Base-by-base conservation (phyloP, 2,797 vertebrate genomes). In the Anguilla marmorata region DNA sequence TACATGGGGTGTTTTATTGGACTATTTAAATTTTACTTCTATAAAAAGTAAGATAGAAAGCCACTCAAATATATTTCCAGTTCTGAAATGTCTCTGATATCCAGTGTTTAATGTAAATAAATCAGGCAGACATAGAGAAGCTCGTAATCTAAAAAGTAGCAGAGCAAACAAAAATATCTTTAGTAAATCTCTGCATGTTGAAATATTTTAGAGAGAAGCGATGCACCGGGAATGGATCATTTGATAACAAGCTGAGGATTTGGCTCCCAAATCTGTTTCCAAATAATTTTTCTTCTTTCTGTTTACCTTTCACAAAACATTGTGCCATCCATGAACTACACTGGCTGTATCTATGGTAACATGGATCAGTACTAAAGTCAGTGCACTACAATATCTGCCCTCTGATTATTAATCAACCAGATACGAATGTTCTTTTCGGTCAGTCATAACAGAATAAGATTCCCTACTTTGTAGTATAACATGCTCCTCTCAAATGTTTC, bases 261-360 rank as follows among this genome's bases (percentile, higher is more conserved):
- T 69, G 85, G 79, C 58, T 54, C 79, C 85, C 76, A 88, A 72
- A 41, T 89, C 85, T 56, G 56, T n/a, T 69, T 86, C n/a, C 50
- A 66, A 86, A 54, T 89, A 63, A 84, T 80, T 86, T 86, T 76
- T 85, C 85, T 41, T 88, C 76, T 76, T 56, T 87, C 82, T 90
- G 90, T 89, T 90, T 89, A 89, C 87, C 85, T 88, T 79, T 86
- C n/a, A 87, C 85, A 85, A 87, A 84, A 88, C 84, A 82, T 87
- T 86, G 54, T 89, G 86, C 85, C 88, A 90, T 88, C 82, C 89
- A 37, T 86, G 89, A 33, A 80, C 74, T 52, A 11, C 50, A 52
- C 88, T 50, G 69, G 80, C 66, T 54, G 87, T 90, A 83, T 85
- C 87, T 86, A 86, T 90, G 90, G 88, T 86, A 60, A 89, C 82